A percentile compares a stretch with the other conserved stretches of the same genome.
These are phyloP conservation scores for Leptinotarsa tumamoca DNA, from an alignment of 2,888 invertebrate species.

Conservation along the genomic window DNA sequence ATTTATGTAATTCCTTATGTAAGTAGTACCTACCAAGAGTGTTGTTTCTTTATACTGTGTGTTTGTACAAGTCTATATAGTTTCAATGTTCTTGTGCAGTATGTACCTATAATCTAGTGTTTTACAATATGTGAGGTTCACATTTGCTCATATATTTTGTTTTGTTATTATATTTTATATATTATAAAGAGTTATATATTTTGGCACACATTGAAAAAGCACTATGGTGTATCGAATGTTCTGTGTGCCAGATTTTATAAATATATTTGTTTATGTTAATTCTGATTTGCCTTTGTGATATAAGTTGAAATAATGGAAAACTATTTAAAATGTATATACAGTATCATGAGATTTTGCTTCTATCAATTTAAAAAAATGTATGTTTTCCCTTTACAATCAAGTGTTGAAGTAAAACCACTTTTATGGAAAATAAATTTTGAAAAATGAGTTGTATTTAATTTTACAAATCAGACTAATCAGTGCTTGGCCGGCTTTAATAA, in stretches of 20 bases:
- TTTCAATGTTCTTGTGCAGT: slow-evolving; percentile 41
- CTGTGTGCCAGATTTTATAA: slow-evolving; percentile 46
- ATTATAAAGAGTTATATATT: slow-evolving; percentile 34
- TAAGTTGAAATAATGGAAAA: slow-evolving; percentile 42
- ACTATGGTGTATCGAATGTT: slow-evolving; percentile 24
- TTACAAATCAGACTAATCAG: not conserved
- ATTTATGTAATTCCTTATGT: slow-evolving; percentile 51
- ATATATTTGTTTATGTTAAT: slow-evolving; percentile 43
- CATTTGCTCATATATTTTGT: slow-evolving; percentile 39
- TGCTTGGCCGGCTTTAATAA: not conserved
- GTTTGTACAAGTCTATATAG: slow-evolving; percentile 31
- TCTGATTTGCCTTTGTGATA: slow-evolving; percentile 50
- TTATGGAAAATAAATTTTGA: slow-evolving; percentile 53
- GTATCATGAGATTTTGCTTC: slow-evolving; percentile 51
- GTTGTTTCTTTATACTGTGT: slow-evolving; percentile 41
- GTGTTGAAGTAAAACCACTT: slow-evolving; percentile 55
- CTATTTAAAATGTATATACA: slow-evolving; percentile 46
- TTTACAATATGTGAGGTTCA: slow-evolving; percentile 37
- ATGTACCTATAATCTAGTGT: slow-evolving; percentile 36
- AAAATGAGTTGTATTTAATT: slow-evolving; percentile 13
- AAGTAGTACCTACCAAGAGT: slow-evolving; percentile 47
- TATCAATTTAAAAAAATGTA: slow-evolving; percentile 49
- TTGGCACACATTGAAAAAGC: slow-evolving; percentile 34
- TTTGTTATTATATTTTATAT: slow-evolving; percentile 36
- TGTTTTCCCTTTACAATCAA: slow-evolving; percentile 55